Evolutionary conservation across 2,797 vertebrate genomes (phyloP), one percentile per base, ranked within the genome.

Genomic region (Poeciliopsis infans): DNA sequence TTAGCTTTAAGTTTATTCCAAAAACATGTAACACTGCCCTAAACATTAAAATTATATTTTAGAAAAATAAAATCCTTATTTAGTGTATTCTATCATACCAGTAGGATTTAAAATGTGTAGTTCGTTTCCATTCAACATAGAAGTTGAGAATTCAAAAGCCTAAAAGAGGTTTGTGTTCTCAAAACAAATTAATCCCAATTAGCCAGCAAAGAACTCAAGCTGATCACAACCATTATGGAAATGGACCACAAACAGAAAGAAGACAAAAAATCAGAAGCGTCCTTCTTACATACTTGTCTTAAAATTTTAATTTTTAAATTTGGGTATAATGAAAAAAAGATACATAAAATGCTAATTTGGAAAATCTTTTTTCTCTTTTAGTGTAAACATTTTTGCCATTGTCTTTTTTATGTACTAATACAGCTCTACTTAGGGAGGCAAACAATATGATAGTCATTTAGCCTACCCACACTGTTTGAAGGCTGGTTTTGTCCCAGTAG

Each of bases 111-210:
- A 36, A 72, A 51, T 74, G 16, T 70, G 71, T 23, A 3, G 1
- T 66, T 66, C 23, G 16, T 31, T 66, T 33, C 15, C 3, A 2
- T 20, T 66, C 33, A 20, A 66, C 0, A n/a, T 47, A 53, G 41
- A 61, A 69, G 46, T 76, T 76, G 79, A 75, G 68, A 72, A 61
- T 47, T 78, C 55, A 25, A 39, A 66, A 12, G 71, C 57, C 69
- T 70, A n/a, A 76, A 72, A 78, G 25, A 77, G 49, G 10, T 75
- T 55, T 80, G 71, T 61, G 73, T 28, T 57, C 51, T 76, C 74
- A 76, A 79, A 88, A 83, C 70, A 76, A 59, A 83, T 86, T 13
- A 79, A 81, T 76, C 33, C 75, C 64, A 88, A 83, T 88, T 86
- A 87, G 51, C 16, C 33, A 31, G 75, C 57, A n/a, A 41, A 68